Base-by-base conservation (phyloP, 2,797 vertebrate species). In the Melanotaenia parkinsoni region DNA sequence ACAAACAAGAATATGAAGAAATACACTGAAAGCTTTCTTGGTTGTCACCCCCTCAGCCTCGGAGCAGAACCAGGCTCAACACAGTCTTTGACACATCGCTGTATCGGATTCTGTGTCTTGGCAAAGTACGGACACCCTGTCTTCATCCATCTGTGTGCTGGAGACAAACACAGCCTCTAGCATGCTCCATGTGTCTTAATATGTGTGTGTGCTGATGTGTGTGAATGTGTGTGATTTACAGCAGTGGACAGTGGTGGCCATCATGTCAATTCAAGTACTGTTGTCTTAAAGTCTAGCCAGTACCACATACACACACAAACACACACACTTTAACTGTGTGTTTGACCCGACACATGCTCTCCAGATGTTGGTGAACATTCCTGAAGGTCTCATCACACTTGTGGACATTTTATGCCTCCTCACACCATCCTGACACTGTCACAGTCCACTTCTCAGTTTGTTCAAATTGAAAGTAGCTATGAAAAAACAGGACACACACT, bases 271-370 rank as follows among this genome's bases (percentile, higher is more conserved):
- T 87, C 84, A 81, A 73, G 50, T 63, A 18, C 67, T 93, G 92
- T 93, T 94, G 91, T 94, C 88, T 86, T 91, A 82, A 90, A 72
- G 93, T 94, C 91, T 93, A 87, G 91, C 87, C 88, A 72, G 80
- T 68, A 64, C 40, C 74, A 37, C 72, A 70, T 61, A 72, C 80
- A 57, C 43, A 45, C 43, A 45, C 18, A 20, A 71, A 37, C 72
- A 70, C 63, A 69, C 69, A 61, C 66, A 66, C 71, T 58, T 57
- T 72, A 32, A 38, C 57, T 45, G 72, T 62, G 73, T 59, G 75
- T 71, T 85, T 67, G 88, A 81, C 70, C 68, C 69, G 1, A 88
- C 91, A 93, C 89, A 91, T 93, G 92, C 81, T 79, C 70, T 79
- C 91, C 93, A 94, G 91, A 94, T 94, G 93, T 86, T 65, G 66